Percentiles rank a stretch among this genome's conserved stretches.
phyloP scores from a whole-genome alignment of 2,888 invertebrate genomes.

The Eristalis tenax region DNA sequence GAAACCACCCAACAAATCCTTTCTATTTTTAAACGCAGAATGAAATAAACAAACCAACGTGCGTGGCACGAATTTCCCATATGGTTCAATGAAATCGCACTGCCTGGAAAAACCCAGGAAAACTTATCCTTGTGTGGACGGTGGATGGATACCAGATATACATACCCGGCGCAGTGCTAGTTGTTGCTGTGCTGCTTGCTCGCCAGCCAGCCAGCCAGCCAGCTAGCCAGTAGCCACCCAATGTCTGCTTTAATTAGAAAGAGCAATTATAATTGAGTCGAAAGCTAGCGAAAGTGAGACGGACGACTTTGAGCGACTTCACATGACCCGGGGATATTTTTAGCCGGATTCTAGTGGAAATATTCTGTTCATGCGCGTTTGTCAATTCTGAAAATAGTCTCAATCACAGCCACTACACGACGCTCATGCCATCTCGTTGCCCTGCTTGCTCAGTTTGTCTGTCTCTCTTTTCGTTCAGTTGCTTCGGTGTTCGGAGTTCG shows the following conservation, averaged over 20 bases:
- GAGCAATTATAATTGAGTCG: slow-evolving; percentile 20
- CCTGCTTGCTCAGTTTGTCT: neutral
- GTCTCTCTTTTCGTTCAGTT: slow-evolving; percentile 5
- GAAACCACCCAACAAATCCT: slow-evolving; percentile 29
- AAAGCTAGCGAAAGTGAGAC: slow-evolving; percentile 10
- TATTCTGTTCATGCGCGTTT: slow-evolving; percentile 53
- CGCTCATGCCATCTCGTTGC: neutral
- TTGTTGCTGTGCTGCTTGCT: neutral
- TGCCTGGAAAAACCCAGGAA: slow-evolving; percentile 71
- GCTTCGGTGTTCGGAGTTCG: neutral
- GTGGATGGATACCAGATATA: slow-evolving; percentile 6
- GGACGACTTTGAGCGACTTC: slow-evolving; percentile 9
- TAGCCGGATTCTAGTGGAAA: slow-evolving; percentile 36
- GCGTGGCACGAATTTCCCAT: slow-evolving; percentile 58
- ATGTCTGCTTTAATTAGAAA: slow-evolving; percentile 54
- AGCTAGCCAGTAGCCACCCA: slow-evolving; percentile 42
- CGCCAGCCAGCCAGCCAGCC: too few species aligned
- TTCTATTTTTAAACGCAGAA: slow-evolving; percentile 52
- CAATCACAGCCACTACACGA: neutral
- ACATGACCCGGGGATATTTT: slow-evolving; percentile 64
- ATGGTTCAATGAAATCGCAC: slow-evolving; percentile 67
- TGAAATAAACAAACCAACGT: slow-evolving; percentile 67
- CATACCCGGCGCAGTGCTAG: slow-evolving; percentile 37
- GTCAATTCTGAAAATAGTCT: slow-evolving; percentile 39
- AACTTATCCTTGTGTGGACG: slow-evolving; percentile 58